Conservation (phyloP, 2,797 vertebrate species). For the Siniperca scherzeri region DNA sequence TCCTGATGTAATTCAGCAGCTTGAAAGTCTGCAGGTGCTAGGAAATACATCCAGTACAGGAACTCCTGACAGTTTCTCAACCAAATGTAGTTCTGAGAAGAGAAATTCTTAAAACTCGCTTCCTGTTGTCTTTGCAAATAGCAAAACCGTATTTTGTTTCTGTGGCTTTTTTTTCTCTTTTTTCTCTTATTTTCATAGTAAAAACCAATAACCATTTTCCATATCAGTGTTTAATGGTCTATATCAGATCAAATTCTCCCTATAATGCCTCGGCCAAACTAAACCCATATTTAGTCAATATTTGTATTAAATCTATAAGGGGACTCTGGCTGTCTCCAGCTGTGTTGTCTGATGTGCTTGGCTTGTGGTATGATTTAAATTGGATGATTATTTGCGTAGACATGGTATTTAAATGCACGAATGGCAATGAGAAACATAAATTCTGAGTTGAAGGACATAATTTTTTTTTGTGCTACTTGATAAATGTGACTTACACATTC, state of each 20-base stretch:
- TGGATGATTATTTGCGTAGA: slow-evolving; percentile 12
- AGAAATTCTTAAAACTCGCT: slow-evolving; percentile 9
- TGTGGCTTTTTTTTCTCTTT: slow-evolving; percentile 31
- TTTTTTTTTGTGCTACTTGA: neutral
- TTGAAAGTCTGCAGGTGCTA: neutral
- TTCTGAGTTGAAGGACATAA: neutral
- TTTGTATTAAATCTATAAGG: slow-evolving; percentile 24
- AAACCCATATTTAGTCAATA: slow-evolving; percentile 29
- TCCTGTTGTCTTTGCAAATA: slow-evolving; percentile 27
- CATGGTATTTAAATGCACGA: slow-evolving; percentile 21
- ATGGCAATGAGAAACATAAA: slow-evolving; percentile 18
- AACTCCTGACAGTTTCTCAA: neutral
- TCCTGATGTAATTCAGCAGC: slow-evolving; percentile 6
- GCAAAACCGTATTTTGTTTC: slow-evolving; percentile 23
- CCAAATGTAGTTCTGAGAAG: slow-evolving; percentile 10
- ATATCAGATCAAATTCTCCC: slow-evolving; percentile 30
- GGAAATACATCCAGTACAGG: neutral
- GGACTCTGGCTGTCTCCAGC: slow-evolving; percentile 25
- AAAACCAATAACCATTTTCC: slow-evolving; percentile 36
- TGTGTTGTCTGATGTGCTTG: slow-evolving; percentile 31
- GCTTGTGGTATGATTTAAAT: slow-evolving; percentile 4
- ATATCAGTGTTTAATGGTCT: slow-evolving; percentile 43
- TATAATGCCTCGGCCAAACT: slow-evolving; percentile 18
- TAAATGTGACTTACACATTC: slow-evolving; percentile 6
- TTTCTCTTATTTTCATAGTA: slow-evolving; percentile 1